phyloP scores from a whole-genome alignment of 2,113 vertebrate species.

The Ameiurus melas region DNA sequence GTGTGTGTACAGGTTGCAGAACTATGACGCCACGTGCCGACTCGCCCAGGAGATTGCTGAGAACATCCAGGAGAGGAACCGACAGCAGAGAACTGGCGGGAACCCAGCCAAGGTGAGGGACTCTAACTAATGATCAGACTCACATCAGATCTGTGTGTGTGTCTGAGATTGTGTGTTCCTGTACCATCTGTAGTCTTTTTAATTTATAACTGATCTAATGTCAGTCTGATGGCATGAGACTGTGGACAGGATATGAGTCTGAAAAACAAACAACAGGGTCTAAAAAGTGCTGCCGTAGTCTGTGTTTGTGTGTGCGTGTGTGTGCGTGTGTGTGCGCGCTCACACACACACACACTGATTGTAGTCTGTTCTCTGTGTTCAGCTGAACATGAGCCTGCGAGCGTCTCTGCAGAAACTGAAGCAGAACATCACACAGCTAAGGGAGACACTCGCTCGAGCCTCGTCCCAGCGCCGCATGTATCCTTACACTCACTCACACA shows the following conservation, averaged over 20 bases:
- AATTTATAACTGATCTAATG: background rate
- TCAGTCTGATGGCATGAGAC: background rate
- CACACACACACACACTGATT: background rate
- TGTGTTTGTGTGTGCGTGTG: background rate
- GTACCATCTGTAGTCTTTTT: background rate
- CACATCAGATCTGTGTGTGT: background rate
- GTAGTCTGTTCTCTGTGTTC: slow-evolving; percentile 28
- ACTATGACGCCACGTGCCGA: slow-evolving; percentile 84
- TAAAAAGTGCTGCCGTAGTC: background rate
- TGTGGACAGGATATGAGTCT: background rate
- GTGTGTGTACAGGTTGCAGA: slow-evolving; percentile 75
- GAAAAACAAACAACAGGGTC: background rate
- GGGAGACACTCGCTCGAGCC: slow-evolving; percentile 81
- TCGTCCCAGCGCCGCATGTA: slow-evolving; percentile 87
- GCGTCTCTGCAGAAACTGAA: slow-evolving; percentile 85
- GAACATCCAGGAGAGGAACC: slow-evolving; percentile 87
- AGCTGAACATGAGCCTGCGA: slow-evolving; percentile 88
- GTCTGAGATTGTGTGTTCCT: background rate
- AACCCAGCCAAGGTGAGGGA: slow-evolving; percentile 83
- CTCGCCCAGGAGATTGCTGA: slow-evolving; percentile 90
- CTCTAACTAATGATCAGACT: background rate
- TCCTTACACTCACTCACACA: slow-evolving; percentile 63
- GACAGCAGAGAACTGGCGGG: slow-evolving; percentile 83
- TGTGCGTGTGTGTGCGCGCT: background rate
- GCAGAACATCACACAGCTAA: slow-evolving; percentile 85